These are phyloP conservation scores for Paelopatides confundens DNA, from an alignment of 53 echinoderm and acorn worm species.

Conservation along the genomic window DNA sequence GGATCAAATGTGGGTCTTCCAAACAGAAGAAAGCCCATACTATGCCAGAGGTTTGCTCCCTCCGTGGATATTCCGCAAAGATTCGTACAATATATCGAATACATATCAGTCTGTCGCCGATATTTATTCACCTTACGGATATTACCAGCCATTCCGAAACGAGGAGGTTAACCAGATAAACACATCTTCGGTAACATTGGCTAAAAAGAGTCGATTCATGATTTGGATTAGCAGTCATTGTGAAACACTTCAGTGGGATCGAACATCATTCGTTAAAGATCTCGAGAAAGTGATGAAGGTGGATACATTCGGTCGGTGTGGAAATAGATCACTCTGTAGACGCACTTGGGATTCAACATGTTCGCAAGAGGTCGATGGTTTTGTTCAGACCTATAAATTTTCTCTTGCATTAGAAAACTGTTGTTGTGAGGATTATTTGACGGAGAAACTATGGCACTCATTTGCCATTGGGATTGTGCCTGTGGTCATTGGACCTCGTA, in stretches of 20 bases:
- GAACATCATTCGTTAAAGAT: constrained; percentile 17
- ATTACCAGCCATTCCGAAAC: constrained; percentile 2
- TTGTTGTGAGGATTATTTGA: constrained; percentile 29
- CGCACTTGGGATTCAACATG: not conserved
- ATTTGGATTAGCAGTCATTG: constrained; percentile 39
- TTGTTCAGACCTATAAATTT: constrained; percentile 4
- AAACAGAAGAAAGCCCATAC: constrained; percentile 18
- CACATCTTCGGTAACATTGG: not conserved
- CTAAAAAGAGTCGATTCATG: not conserved
- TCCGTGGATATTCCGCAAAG: constrained; percentile 15
- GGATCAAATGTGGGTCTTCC: constrained; percentile 39
- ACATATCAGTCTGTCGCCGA: constrained; percentile 1
- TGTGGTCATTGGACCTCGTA: constrained; percentile 24
- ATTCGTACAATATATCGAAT: constrained; percentile 26
- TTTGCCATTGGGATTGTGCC: constrained; percentile 15
- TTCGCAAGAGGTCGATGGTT: not conserved
- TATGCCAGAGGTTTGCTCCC: not conserved
- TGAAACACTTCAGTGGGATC: constrained; percentile 37
- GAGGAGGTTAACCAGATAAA: not conserved
- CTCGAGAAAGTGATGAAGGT: not conserved
- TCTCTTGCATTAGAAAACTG: constrained; percentile 22
- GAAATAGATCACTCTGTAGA: not conserved
- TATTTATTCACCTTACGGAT: constrained; percentile 23
- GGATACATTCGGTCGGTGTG: constrained; percentile 9
- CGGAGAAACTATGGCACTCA: constrained; percentile 29